Conservation (phyloP, 2,888 invertebrate genomes). For the Diaperis boleti region DNA sequence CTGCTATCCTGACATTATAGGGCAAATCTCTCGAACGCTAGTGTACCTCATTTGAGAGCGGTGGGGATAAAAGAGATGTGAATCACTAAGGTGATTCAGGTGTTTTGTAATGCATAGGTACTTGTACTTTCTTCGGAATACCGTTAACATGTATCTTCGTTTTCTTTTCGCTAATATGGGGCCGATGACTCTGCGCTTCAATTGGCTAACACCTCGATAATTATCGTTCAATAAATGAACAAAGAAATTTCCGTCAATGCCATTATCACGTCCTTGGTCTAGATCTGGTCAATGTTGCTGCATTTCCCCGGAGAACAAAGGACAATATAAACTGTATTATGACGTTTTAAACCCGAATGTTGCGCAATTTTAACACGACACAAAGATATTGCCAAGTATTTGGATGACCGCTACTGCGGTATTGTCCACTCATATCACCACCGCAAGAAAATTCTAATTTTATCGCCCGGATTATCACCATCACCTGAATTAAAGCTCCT, state of each 20-base stretch:
- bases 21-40: too few species aligned
- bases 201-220: constrained; percentile 4
- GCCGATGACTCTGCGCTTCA: constrained; percentile 33
- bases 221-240: constrained; percentile 26
- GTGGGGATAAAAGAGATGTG: constrained; percentile 48
- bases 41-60: constrained; percentile 40
- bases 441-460: constrained; percentile 12
- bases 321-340: constrained; percentile 46
- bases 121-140: constrained; percentile 46
- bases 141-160: constrained; percentile 39
- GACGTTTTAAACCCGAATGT: constrained; percentile 42
- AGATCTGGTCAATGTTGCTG: constrained; percentile 44
- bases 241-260: constrained; percentile 44
- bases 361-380: constrained; percentile 39
- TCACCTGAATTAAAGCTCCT: constrained; percentile 19
- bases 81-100: constrained; percentile 53
- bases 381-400: constrained; percentile 30
- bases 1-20: too few species aligned
- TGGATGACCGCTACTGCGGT: constrained; percentile 30
- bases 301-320: constrained; percentile 48
- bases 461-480: constrained; percentile 11
- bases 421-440: constrained; percentile 1
- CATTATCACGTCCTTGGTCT: constrained; percentile 50
- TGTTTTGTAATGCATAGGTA: constrained; percentile 50
- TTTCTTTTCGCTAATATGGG: constrained; percentile 27